Evolutionary conservation across 2,113 vertebrate species (phyloP).

Genomic region (Pandion haliaetus): DNA sequence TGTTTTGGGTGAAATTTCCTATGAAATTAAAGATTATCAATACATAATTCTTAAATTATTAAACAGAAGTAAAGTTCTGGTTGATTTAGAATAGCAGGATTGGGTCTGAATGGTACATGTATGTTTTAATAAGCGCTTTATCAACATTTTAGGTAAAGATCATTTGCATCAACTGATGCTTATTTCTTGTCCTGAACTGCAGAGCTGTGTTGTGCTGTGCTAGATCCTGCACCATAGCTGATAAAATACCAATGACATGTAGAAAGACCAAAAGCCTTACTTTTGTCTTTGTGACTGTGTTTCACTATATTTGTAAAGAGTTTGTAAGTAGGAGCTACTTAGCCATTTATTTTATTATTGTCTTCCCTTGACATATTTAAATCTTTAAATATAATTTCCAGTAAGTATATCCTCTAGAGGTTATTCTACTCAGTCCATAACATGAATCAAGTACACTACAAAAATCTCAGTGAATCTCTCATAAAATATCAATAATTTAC

Average conservation of each 20-base stretch:
- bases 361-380: background rate
- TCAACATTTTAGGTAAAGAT: background rate
- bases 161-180: background rate
- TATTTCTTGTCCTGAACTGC: background rate
- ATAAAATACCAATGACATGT: background rate
- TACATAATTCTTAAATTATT: background rate
- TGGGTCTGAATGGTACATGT: background rate
- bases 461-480: background rate
- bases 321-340: background rate
- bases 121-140: background rate
- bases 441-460: background rate
- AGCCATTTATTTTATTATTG: background rate
- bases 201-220: background rate
- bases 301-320: background rate
- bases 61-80: background rate
- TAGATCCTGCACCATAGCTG: background rate
- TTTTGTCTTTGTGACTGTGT: background rate
- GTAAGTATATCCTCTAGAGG: background rate
- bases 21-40: background rate
- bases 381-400: background rate
- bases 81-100: background rate
- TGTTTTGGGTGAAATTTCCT: background rate
- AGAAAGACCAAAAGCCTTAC: background rate
- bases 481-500: background rate
- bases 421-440: background rate